A percentile compares a stretch with the other conserved stretches of the same genome.
Evolutionary conservation across 1,140 invertebrate genomes (phyloP).

Genomic region (Triops cancriformis): DNA sequence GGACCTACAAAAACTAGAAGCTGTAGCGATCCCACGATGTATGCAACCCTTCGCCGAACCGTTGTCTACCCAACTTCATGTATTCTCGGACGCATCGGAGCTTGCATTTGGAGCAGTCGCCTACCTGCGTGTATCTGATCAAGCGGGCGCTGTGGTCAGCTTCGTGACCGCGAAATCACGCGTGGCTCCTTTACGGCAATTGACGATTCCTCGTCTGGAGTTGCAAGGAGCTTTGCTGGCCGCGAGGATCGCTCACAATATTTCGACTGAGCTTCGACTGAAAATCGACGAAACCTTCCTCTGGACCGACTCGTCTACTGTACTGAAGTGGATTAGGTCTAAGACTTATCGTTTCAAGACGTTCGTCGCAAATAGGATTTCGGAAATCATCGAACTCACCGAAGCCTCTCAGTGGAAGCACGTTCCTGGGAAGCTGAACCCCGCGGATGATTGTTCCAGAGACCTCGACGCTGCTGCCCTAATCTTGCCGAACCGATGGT

Average conservation of each 20-base stretch:
- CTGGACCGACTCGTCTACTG: constrained; percentile 28
- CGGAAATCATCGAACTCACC: constrained; percentile 22
- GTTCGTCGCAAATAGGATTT: constrained; percentile 21
- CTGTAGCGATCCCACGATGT: constrained; percentile 21
- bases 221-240: constrained; percentile 25
- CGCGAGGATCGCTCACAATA: constrained; percentile 20
- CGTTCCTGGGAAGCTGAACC: constrained; percentile 20
- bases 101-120: constrained; percentile 30
- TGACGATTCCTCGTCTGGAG: constrained; percentile 27
- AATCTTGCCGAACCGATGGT: constrained; percentile 24
- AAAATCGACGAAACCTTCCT: neutral
- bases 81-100: constrained; percentile 36
- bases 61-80: constrained; percentile 30
- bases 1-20: neutral
- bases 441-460: constrained; percentile 8
- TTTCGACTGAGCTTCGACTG: constrained; percentile 9
- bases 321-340: constrained; percentile 22
- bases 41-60: neutral
- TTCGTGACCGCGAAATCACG: constrained; percentile 22
- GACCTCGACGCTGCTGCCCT: neutral
- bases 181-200: constrained; percentile 23
- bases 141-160: neutral
- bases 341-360: neutral
- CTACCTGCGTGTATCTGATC: neutral
- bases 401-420: constrained; percentile 16